Base-by-base conservation (phyloP, 2,113 vertebrate species). In the Rhagologus leucostigma region DNA sequence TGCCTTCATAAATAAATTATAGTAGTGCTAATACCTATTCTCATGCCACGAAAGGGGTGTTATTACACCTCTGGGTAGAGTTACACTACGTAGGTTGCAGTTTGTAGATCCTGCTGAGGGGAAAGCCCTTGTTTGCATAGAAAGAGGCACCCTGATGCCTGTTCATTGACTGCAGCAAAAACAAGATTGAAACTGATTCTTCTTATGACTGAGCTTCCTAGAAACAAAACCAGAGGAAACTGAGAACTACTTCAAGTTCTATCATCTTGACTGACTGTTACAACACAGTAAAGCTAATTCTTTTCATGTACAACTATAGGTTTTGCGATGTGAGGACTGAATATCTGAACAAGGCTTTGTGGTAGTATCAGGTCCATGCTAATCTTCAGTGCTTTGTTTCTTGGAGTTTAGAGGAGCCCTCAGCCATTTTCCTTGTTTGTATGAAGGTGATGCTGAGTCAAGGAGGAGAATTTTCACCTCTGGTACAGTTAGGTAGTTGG, bases 1-100 rank as follows among this genome's bases (percentile, higher is more conserved):
- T 89, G 62, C 75, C 80, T 95, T 82, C 91, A 89, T 97, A 96
- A 97, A 97, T 97, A 97, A 96, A 83, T 97, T 59, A 96, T 32
- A 35, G 52, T 26, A 82, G 80, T 88, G 69, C 87, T 90, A 92
- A 86, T 87, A 44, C 57, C 67, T 71, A 11, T 94, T 96, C 32
- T 90, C 46, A 13, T 96, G 81, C 76, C 77, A 77, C 86, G 65
- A 92, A 84, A 77, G 50, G 91, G 37, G 16, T 97, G 65, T 68
- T 78, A 76, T 96, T 97, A 90, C 84, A 59, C 75, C 27, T 70
- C 44, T 69, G 93, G 89, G 71, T 97, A 95, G 74, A 84, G 82
- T 98, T 98, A 78, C 93, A 2, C 14, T 80, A 6, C 16, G 56
- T 80, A 46, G 70, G 80, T 86, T 80, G 80, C 74, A 59, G 69